Evolutionary conservation across 1,140 invertebrate genomes (phyloP).

Genomic region (Eufriesea mexicana): DNA sequence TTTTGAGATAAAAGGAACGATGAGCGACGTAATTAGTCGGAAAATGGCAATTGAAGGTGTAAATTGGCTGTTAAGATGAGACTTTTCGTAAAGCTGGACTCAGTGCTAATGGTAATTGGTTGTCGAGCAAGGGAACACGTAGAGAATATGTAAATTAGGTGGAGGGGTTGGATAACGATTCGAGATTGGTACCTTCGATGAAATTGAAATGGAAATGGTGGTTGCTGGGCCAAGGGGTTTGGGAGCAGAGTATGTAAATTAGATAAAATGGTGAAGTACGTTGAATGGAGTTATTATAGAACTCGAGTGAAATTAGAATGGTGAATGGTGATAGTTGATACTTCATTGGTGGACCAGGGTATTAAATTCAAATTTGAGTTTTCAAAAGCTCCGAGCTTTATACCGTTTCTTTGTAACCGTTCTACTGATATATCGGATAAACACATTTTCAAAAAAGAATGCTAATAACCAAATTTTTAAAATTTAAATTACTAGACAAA

Average conservation of each 20-base stretch:
- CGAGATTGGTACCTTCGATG: background rate
- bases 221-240: background rate
- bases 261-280: background rate
- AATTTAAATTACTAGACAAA: too few relatives aligned
- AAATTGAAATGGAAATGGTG: conserved; percentile 6
- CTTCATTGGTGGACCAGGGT: background rate
- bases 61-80: background rate
- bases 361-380: background rate
- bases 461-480: too few relatives aligned
- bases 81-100: background rate
- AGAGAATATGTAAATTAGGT: background rate
- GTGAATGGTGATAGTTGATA: background rate
- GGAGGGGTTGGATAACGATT: background rate
- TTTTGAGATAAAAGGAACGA: too few relatives aligned
- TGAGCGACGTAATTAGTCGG: too few relatives aligned
- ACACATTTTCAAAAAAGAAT: too few relatives aligned
- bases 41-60: background rate
- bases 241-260: background rate
- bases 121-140: background rate
- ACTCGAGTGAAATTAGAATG: background rate
- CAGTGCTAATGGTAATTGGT: background rate
- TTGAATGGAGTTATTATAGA: background rate
- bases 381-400: background rate
- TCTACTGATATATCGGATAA: too few relatives aligned
- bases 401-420: too few relatives aligned